These are phyloP conservation scores for Drosophila melanosoma DNA, from an alignment of 2,888 invertebrate species.

Conservation along the genomic window DNA sequence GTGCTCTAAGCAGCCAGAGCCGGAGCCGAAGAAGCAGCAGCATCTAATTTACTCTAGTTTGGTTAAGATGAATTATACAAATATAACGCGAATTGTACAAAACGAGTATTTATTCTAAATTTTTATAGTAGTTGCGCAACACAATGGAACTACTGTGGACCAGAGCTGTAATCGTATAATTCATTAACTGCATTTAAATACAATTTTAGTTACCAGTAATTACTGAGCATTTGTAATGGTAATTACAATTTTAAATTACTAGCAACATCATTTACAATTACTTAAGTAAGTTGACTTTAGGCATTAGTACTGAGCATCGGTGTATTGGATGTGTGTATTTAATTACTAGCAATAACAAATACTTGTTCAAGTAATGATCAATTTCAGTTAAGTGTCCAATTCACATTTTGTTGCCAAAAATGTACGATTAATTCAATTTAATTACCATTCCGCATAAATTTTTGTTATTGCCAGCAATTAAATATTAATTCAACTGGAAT, in stretches of 20 bases:
- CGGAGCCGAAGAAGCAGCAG: constrained; percentile 3
- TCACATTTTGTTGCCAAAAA: background rate
- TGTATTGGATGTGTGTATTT: background rate
- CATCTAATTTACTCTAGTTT: constrained; percentile 40
- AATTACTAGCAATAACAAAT: constrained; percentile 2
- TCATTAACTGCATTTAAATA: constrained; percentile 11
- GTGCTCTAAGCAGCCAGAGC: constrained; percentile 88
- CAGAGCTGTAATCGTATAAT: constrained; percentile 27
- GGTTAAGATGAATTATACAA: constrained; percentile 48
- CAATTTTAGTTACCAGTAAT: constrained; percentile 12
- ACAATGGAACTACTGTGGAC: constrained; percentile 47
- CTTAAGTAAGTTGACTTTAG: constrained; percentile 1
- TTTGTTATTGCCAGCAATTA: constrained; percentile 1
- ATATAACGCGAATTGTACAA: constrained; percentile 60
- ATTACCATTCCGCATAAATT: background rate
- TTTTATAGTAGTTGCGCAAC: constrained; percentile 39
- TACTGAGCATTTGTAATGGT: constrained; percentile 8
- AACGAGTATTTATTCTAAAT: constrained; percentile 63
- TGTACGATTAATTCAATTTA: background rate
- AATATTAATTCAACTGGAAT: constrained; percentile 7
- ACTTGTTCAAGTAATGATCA: background rate
- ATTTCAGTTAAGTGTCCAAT: background rate
- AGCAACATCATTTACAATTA: constrained; percentile 1
- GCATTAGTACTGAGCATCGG: constrained; percentile 1
- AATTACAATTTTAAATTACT: constrained; percentile 10